A percentile compares a stretch with the other conserved stretches of the same genome.
phyloP scores from a whole-genome alignment of 2,888 invertebrate genomes.

The Arge pagana region DNA sequence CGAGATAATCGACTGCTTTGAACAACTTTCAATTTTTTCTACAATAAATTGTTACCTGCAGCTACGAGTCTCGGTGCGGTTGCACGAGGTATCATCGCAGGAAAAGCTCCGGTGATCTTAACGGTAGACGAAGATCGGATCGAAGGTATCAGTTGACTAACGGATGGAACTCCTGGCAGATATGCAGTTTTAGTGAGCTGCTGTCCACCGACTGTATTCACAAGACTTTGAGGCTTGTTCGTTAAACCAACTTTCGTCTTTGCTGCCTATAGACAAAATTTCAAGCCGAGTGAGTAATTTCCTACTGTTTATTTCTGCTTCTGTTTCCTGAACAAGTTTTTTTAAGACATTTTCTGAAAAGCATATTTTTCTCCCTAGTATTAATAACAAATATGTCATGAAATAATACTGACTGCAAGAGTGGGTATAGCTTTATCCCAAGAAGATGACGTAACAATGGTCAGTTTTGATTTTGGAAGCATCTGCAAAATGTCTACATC shows the following conservation, averaged over 20 bases:
- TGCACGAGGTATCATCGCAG: slow-evolving; percentile 50
- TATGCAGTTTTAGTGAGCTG: slow-evolving; percentile 45
- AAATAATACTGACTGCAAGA: slow-evolving; percentile 59
- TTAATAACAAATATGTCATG: slow-evolving; percentile 4
- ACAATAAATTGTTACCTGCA: slow-evolving; percentile 52
- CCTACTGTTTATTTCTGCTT: too few relatives aligned
- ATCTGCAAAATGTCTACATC: slow-evolving; percentile 88
- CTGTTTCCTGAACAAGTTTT: too few relatives aligned
- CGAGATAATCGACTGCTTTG: slow-evolving; percentile 15
- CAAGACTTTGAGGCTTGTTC: slow-evolving; percentile 46
- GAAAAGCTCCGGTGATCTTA: slow-evolving; percentile 50
- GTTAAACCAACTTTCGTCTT: slow-evolving; percentile 51
- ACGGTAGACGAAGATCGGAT: slow-evolving; percentile 51
- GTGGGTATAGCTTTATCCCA: slow-evolving; percentile 63
- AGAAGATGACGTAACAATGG: slow-evolving; percentile 62
- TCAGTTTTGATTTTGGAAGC: slow-evolving; percentile 71
- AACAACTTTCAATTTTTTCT: not conserved
- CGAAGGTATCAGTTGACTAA: slow-evolving; percentile 49
- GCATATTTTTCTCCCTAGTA: slow-evolving; percentile 10
- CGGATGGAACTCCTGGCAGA: slow-evolving; percentile 41
- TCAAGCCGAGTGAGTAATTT: too few relatives aligned
- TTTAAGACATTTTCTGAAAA: too few relatives aligned
- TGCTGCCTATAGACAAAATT: slow-evolving; percentile 43
- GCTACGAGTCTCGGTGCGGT: slow-evolving; percentile 64
- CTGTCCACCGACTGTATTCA: slow-evolving; percentile 41